Percentiles rank a stretch among this genome's conserved stretches.
These are phyloP conservation scores for Drosophila busckii DNA, from an alignment of 1,140 invertebrate species.

Conservation along the genomic window DNA sequence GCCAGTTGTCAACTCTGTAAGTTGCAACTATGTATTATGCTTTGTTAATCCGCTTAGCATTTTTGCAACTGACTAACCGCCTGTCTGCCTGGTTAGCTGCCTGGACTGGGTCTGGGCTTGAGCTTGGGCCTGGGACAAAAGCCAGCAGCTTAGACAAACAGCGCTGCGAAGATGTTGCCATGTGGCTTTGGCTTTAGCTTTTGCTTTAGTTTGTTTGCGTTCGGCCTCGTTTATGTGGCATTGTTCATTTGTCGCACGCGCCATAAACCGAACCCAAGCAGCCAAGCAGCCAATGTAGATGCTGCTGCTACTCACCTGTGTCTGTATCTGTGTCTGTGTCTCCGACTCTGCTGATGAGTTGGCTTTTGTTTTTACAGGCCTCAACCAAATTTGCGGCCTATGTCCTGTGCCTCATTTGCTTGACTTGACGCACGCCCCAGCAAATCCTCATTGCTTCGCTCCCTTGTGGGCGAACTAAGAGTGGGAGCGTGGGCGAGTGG, in stretches of 20 bases:
- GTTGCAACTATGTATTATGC: slow-evolving; percentile 64
- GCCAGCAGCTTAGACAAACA: slow-evolving; percentile 56
- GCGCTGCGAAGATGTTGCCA: slow-evolving; percentile 49
- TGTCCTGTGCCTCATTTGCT: slow-evolving; percentile 52
- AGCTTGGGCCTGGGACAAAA: slow-evolving; percentile 25
- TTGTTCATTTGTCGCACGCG: slow-evolving; percentile 71
- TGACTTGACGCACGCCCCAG: slow-evolving; percentile 22
- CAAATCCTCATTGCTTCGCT: slow-evolving; percentile 21
- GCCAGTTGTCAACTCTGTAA: slow-evolving; percentile 25
- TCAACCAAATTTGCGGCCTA: slow-evolving; percentile 42
- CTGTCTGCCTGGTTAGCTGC: slow-evolving; percentile 30
- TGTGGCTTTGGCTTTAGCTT: slow-evolving; percentile 33
- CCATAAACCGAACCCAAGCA: slow-evolving; percentile 38
- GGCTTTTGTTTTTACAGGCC: slow-evolving; percentile 30
- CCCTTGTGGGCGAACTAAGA: slow-evolving; percentile 39
- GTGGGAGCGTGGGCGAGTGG: no score
- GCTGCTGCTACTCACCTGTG: background rate
- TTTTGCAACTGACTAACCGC: slow-evolving; percentile 45
- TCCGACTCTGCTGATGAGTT: slow-evolving; percentile 33
- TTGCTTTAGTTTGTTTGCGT: slow-evolving; percentile 15
- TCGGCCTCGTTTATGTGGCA: slow-evolving; percentile 17
- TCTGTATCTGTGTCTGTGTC: slow-evolving; percentile 17
- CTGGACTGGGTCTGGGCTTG: background rate
- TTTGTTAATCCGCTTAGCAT: slow-evolving; percentile 70
- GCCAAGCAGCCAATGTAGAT: background rate